A percentile compares a stretch with the other conserved stretches of the same genome.
phyloP scores from a whole-genome alignment of 2,888 invertebrate genomes.

The Toxonevra muliebris region DNA sequence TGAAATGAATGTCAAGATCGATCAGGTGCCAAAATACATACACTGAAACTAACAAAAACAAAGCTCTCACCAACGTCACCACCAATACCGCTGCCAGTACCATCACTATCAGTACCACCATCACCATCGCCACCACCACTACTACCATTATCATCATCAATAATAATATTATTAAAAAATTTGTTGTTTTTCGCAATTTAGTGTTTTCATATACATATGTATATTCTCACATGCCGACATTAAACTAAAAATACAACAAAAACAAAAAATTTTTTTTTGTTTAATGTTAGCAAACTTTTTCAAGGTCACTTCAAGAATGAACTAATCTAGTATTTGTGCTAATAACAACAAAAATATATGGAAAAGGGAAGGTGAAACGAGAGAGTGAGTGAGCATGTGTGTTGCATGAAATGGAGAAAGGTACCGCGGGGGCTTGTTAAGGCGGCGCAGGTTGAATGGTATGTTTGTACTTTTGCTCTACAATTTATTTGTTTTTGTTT shows the following conservation, averaged over 20 bases:
- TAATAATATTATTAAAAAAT: slow-evolving; percentile 7
- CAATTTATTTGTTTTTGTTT: too few relatives aligned
- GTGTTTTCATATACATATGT: neutral
- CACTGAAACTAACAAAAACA: slow-evolving; percentile 3
- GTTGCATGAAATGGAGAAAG: too few relatives aligned
- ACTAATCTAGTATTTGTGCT: slow-evolving; percentile 42
- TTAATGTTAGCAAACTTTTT: slow-evolving; percentile 55
- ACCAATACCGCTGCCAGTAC: too few relatives aligned
- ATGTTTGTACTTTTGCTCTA: too few relatives aligned
- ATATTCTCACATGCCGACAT: too few relatives aligned
- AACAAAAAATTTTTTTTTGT: slow-evolving; percentile 15
- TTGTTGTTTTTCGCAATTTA: slow-evolving; percentile 14
- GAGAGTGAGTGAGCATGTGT: too few relatives aligned
- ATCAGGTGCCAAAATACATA: slow-evolving; percentile 16
- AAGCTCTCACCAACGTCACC: neutral
- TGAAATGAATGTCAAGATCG: slow-evolving; percentile 26
- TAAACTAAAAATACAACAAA: neutral
- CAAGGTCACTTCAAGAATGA: slow-evolving; percentile 56
- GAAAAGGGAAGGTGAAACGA: too few relatives aligned
- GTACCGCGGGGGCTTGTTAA: too few relatives aligned
- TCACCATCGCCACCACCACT: too few relatives aligned
- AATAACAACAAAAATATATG: too few relatives aligned
- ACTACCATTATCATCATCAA: neutral
- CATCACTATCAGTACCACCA: too few relatives aligned
- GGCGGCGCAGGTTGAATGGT: too few relatives aligned